Conservation (phyloP, 1,140 invertebrate species). For the Linepithema humile region DNA sequence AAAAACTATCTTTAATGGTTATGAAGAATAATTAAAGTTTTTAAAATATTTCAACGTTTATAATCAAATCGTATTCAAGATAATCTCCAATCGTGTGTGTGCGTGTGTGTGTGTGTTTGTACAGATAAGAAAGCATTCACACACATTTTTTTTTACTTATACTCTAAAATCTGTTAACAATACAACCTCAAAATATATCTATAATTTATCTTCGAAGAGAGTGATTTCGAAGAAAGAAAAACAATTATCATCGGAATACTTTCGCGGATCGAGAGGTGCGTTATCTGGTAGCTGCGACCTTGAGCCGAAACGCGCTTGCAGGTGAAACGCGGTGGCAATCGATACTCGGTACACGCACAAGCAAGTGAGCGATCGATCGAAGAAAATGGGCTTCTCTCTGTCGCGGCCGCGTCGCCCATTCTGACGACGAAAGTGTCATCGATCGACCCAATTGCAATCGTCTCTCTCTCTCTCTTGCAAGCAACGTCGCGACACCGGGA, state of each 20-base stretch:
- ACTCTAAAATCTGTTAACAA: not conserved
- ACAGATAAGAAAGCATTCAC: not conserved
- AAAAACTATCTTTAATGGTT: not conserved
- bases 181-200: not conserved
- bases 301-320: slow-evolving; percentile 74
- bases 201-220: not conserved
- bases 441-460: slow-evolving; percentile 56
- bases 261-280: slow-evolving; percentile 63
- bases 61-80: not conserved
- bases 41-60: not conserved
- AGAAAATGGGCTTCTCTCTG: slow-evolving; percentile 52
- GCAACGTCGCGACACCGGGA: not conserved
- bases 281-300: slow-evolving; percentile 80
- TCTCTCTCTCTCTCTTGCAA: slow-evolving; percentile 25
- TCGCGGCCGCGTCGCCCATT: slow-evolving; percentile 26
- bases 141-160: not conserved
- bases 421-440: slow-evolving; percentile 54
- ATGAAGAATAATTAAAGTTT: not conserved
- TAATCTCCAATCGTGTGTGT: too few species aligned
- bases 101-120: too few species aligned
- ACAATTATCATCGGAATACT: not conserved
- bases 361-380: not conserved
- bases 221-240: too few species aligned
- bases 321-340: slow-evolving; percentile 73
- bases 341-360: slow-evolving; percentile 39